These are phyloP conservation scores for Coenobita brevimanus DNA, from an alignment of 1,140 invertebrate species.

Conservation along the genomic window DNA sequence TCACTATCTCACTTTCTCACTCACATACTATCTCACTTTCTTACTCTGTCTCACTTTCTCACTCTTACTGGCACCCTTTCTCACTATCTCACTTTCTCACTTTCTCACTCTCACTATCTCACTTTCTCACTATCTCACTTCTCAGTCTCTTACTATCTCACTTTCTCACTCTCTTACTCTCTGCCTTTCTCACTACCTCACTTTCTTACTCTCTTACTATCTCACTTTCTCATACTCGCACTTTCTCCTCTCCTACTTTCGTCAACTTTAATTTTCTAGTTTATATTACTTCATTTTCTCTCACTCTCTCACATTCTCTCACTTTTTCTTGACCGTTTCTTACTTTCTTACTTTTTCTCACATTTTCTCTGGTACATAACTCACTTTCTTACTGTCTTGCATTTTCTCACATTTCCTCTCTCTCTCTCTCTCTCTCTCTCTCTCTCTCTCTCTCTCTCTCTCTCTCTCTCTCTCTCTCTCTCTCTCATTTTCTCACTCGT, in stretches of 20 bases:
- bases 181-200: too few relatives aligned
- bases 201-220: not conserved
- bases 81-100: not conserved
- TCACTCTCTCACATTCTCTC: not conserved
- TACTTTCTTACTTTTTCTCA: too few relatives aligned
- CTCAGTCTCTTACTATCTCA: not conserved
- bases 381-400: not conserved
- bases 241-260: too few relatives aligned
- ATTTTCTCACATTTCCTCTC: not conserved
- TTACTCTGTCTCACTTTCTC: not conserved
- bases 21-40: not conserved
- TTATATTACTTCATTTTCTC: not conserved
- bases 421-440: not conserved
- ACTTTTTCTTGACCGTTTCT: slow-evolving; percentile 21
- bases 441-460: not conserved
- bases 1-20: not conserved
- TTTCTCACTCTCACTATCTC: not conserved
- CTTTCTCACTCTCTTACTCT: too few relatives aligned
- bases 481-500: not conserved
- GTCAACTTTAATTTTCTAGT: not conserved
- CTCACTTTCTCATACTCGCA: not conserved
- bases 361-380: not conserved
- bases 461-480: not conserved
- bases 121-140: not conserved
- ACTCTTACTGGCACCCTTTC: not conserved